Percentiles rank a stretch among this genome's conserved stretches.
Conservation (phyloP, 1,140 invertebrate species). For the Pantala flavescens region DNA sequence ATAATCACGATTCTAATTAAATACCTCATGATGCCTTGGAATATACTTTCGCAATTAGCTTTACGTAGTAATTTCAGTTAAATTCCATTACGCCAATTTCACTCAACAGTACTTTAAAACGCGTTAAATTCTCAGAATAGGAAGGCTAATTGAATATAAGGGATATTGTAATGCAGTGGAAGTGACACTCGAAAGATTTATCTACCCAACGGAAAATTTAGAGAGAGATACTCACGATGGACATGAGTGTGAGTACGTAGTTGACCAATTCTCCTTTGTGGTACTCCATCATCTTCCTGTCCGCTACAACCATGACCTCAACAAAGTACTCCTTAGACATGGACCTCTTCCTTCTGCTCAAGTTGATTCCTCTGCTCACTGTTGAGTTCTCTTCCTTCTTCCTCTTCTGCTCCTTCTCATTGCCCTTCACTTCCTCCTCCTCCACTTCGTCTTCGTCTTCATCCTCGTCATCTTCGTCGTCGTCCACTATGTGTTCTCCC, state of each 20-base stretch:
- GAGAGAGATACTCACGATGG: constrained; percentile 46
- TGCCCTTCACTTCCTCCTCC: neutral
- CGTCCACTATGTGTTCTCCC: too few relatives aligned
- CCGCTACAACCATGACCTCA: constrained; percentile 70
- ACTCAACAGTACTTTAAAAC: too few relatives aligned
- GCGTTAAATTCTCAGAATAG: too few relatives aligned
- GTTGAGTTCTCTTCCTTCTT: neutral
- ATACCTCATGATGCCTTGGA: too few relatives aligned
- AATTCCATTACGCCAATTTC: too few relatives aligned
- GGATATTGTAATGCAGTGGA: too few relatives aligned
- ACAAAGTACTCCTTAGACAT: constrained; percentile 54
- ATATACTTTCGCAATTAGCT: too few relatives aligned
- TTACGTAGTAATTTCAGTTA: too few relatives aligned
- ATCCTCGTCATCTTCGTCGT: neutral
- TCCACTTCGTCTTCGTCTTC: neutral
- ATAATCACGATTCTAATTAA: too few relatives aligned
- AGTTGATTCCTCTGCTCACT: neutral
- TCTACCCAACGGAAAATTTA: too few relatives aligned
- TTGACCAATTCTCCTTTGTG: constrained; percentile 49
- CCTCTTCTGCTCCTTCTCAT: neutral
- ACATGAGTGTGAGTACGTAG: constrained; percentile 72
- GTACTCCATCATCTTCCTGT: constrained; percentile 64
- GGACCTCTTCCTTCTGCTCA: constrained; percentile 20
- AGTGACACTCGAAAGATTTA: too few relatives aligned
- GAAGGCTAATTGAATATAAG: too few relatives aligned